Conservation (phyloP, 1,140 invertebrate genomes). For the Pachyrhynchus sulphureomaculatus region DNA sequence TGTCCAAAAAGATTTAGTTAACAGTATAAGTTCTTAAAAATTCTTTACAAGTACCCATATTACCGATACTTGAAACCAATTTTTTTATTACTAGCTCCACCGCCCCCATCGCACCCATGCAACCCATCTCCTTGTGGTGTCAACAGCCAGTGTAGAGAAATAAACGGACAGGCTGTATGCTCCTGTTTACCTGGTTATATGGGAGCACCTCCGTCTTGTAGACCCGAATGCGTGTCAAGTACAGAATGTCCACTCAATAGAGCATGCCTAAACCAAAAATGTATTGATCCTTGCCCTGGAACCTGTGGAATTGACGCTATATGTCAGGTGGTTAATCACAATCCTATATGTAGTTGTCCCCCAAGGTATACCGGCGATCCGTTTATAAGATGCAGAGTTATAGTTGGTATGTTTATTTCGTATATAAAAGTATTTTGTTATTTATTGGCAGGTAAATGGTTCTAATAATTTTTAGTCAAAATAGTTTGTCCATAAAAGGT, state of each 20-base stretch:
- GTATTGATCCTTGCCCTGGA: constrained; percentile 68
- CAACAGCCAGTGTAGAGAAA: constrained; percentile 72
- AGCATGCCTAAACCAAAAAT: constrained; percentile 67
- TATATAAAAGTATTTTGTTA: neutral
- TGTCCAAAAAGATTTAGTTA: too few relatives aligned
- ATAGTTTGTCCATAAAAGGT: too few relatives aligned
- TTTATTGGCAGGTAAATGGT: neutral
- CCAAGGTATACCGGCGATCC: constrained; percentile 67
- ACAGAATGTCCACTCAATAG: constrained; percentile 63
- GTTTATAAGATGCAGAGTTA: constrained; percentile 58
- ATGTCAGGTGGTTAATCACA: constrained; percentile 69
- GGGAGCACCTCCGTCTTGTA: constrained; percentile 69
- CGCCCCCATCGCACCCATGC: constrained; percentile 59
- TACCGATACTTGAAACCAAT: too few relatives aligned
- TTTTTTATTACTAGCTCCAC: constrained; percentile 20
- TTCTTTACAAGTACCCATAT: too few relatives aligned
- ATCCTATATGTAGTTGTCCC: constrained; percentile 68
- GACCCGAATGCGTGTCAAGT: constrained; percentile 69
- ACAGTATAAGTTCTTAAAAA: too few relatives aligned
- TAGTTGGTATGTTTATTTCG: constrained; percentile 35
- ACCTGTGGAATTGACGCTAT: constrained; percentile 66
- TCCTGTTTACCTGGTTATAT: constrained; percentile 70
- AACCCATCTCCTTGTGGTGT: constrained; percentile 74
- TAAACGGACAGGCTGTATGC: constrained; percentile 72
- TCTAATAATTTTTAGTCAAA: too few relatives aligned